Evolutionary conservation across 1,140 invertebrate genomes (phyloP).

Genomic region (Amyelois transitella): DNA sequence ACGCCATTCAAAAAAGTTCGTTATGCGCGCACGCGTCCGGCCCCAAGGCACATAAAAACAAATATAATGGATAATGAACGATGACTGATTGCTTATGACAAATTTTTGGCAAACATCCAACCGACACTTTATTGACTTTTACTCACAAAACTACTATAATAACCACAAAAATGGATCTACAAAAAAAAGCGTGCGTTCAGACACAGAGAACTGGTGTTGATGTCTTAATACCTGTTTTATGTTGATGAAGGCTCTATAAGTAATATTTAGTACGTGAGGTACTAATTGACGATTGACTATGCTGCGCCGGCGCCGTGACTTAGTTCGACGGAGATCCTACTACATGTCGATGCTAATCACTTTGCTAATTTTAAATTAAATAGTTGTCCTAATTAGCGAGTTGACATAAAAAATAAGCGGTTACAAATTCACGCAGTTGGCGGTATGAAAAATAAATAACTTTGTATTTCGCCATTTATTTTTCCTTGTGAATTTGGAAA

Average conservation of each 20-base stretch:
- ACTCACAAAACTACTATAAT: slow-evolving; percentile 24
- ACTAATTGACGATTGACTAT: background rate
- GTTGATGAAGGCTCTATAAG: slow-evolving; percentile 5
- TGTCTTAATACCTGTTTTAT: background rate
- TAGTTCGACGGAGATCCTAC: background rate
- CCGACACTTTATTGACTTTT: slow-evolving; percentile 48
- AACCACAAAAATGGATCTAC: slow-evolving; percentile 18
- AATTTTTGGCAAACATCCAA: slow-evolving; percentile 46
- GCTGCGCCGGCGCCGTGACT: slow-evolving; percentile 8
- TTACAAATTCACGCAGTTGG: background rate
- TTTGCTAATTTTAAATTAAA: slow-evolving; percentile 7
- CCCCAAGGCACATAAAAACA: slow-evolving; percentile 27
- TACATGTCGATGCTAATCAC: background rate
- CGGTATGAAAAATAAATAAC: background rate
- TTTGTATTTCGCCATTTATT: background rate
- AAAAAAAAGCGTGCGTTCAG: background rate
- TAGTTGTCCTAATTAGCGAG: background rate
- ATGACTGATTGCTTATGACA: slow-evolving; percentile 47
- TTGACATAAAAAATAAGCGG: background rate
- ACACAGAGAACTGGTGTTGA: background rate
- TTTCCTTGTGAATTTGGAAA: background rate
- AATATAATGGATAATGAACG: slow-evolving; percentile 46
- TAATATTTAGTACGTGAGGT: slow-evolving; percentile 2
- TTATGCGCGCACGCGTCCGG: slow-evolving; percentile 33
- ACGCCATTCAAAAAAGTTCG: slow-evolving; percentile 9